Base-by-base conservation (phyloP, 2,113 vertebrate species). In the Cnemophilus loriae region DNA sequence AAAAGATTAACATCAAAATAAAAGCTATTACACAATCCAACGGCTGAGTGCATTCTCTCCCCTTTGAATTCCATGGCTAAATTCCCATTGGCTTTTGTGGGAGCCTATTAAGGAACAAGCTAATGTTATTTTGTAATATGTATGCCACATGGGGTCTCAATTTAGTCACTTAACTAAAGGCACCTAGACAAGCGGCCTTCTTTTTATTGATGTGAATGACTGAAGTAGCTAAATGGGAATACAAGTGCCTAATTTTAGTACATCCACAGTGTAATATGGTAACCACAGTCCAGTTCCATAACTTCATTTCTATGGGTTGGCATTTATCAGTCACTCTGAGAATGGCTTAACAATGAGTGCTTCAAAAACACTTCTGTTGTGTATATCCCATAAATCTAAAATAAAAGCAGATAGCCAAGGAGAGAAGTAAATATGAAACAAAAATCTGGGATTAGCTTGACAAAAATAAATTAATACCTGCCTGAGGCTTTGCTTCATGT, bases 21-120 rank as follows among this genome's bases (percentile, higher is more conserved):
- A 96, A 89, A 88, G 27, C 85, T 90, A n/a, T 96, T 97, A 59
- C 94, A 86, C 91, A 95, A 94, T 93, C 42, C 50, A n/a, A 55
- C 86, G 59, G 35, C 6, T 86, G 92, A 56, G 90, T 90, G 93
- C 93, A 95, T 76, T 71, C 80, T 1, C 76, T 87, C 64, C 33
- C 75, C 60, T 84, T 95, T 92, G 93, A 90, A 90, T 90, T 96
- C 59, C 59, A 57, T 94, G 95, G 85, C 92, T 96, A 61, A 90
- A 81, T 60, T 96, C 90, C 93, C 5, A 0, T 49, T 96, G 83
- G 73, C 79, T 84, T 96, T 88, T 83, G 75, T 84, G 61, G 52
- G 52, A 90, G 37, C 46, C 69, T 86, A 67, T 84, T 88, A 96
- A 88, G 64, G 86, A 86, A 30, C 19, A 52, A 74, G 17, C 27